Evolutionary conservation across 1,140 invertebrate species (phyloP).

Genomic region (Metopolophium dirhodum): DNA sequence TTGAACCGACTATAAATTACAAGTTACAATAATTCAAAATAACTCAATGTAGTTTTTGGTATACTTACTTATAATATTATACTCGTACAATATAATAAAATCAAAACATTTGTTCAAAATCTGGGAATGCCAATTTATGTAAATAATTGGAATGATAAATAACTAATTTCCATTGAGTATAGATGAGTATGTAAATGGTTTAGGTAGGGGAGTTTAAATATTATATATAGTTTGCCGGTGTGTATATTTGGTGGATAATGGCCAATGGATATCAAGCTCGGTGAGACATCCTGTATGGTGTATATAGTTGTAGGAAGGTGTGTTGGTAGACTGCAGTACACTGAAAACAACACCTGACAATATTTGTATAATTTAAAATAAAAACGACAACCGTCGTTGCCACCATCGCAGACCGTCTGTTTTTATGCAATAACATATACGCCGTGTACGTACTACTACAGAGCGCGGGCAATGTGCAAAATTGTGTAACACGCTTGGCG

Average conservation of each 20-base stretch:
- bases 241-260: not conserved
- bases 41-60: not conserved
- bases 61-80: not conserved
- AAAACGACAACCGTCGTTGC: not conserved
- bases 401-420: not conserved
- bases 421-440: conserved; percentile 4
- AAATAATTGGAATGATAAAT: not conserved
- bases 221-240: not conserved
- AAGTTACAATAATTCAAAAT: not conserved
- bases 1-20: too few species aligned
- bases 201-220: not conserved
- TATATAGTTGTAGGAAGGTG: not conserved
- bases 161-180: not conserved
- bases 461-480: not conserved
- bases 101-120: not conserved
- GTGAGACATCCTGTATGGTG: not conserved
- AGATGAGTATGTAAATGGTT: not conserved
- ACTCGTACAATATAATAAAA: not conserved
- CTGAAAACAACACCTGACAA: not conserved
- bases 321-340: not conserved
- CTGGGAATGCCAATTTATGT: not conserved
- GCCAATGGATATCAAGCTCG: not conserved
- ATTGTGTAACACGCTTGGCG: conserved; percentile 16
- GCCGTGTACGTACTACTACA: not conserved
- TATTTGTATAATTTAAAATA: not conserved